Conservation (phyloP, 2,888 invertebrate species). For the Linnaemya tessellans region DNA sequence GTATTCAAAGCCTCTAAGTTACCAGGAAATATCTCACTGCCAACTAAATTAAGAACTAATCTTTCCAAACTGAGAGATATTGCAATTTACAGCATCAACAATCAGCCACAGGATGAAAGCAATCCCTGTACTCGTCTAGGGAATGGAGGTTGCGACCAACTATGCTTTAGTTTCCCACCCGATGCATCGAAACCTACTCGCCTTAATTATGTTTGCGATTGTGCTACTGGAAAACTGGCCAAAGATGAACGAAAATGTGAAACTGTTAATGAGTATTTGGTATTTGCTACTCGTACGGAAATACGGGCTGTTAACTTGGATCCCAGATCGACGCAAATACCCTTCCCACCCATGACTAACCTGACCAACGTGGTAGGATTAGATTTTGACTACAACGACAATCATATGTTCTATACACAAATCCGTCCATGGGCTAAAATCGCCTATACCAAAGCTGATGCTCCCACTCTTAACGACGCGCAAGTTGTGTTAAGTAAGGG, state of each 20-base stretch:
- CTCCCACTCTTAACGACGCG: slow-evolving; percentile 86
- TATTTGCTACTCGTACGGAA: slow-evolving; percentile 97
- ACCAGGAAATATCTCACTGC: slow-evolving; percentile 88
- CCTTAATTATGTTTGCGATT: slow-evolving; percentile 91
- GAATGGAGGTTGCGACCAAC: slow-evolving; percentile 95
- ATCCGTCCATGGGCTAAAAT: slow-evolving; percentile 96
- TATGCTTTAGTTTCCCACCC: slow-evolving; percentile 96
- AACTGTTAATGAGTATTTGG: slow-evolving; percentile 93
- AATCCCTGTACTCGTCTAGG: slow-evolving; percentile 91
- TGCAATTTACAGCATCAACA: slow-evolving; percentile 93
- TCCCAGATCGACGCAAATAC: slow-evolving; percentile 90
- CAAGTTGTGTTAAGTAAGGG: slow-evolving; percentile 89
- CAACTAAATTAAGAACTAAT: slow-evolving; percentile 91
- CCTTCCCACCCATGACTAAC: slow-evolving; percentile 93
- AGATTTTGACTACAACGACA: slow-evolving; percentile 96
- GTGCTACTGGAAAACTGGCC: slow-evolving; percentile 92
- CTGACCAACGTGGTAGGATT: slow-evolving; percentile 96
- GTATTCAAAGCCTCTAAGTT: slow-evolving; percentile 92
- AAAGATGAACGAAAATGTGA: slow-evolving; percentile 89
- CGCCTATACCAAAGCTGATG: slow-evolving; percentile 90
- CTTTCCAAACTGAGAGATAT: slow-evolving; percentile 94
- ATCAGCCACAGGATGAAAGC: slow-evolving; percentile 92
- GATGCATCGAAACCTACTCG: slow-evolving; percentile 84
- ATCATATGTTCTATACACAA: slow-evolving; percentile 95
- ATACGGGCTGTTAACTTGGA: slow-evolving; percentile 95